Conservation (phyloP, 2,797 vertebrate genomes). For the Danio jaintianensis region DNA sequence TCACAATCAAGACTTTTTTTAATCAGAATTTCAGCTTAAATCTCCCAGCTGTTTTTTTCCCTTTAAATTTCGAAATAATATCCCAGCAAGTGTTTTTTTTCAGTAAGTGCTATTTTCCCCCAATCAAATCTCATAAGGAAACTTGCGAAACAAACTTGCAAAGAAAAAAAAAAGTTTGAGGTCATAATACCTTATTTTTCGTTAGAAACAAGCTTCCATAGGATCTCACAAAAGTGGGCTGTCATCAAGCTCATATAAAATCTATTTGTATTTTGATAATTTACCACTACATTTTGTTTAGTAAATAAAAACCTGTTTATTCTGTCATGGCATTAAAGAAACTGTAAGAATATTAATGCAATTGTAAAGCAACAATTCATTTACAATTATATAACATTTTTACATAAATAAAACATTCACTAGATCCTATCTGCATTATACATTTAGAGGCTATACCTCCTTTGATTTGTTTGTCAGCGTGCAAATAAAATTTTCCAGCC, state of each 20-base stretch:
- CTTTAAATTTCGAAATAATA: too few species aligned
- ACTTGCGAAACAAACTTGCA: too few species aligned
- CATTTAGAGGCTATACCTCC: not conserved
- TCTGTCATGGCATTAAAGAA: not conserved
- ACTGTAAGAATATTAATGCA: not conserved
- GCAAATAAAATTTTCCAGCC: not conserved
- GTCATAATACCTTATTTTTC: too few species aligned
- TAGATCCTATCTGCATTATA: not conserved
- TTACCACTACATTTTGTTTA: not conserved
- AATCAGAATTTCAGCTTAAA: too few species aligned
- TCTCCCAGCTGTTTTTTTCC: too few species aligned
- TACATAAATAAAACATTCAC: not conserved
- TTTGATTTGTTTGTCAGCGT: constrained; percentile 1
- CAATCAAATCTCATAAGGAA: too few species aligned
- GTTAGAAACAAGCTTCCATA: too few species aligned
- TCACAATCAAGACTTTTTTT: too few species aligned
- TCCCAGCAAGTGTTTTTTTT: too few species aligned
- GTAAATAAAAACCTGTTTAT: not conserved
- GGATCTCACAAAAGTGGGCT: too few species aligned
- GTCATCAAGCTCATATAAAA: not conserved
- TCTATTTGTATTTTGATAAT: not conserved
- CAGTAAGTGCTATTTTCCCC: too few species aligned
- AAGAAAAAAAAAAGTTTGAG: too few species aligned
- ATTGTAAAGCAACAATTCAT: not conserved
- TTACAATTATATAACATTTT: not conserved